Evolutionary conservation across 2,797 vertebrate genomes (phyloP).

Genomic region (Cephalopachus bancanus): DNA sequence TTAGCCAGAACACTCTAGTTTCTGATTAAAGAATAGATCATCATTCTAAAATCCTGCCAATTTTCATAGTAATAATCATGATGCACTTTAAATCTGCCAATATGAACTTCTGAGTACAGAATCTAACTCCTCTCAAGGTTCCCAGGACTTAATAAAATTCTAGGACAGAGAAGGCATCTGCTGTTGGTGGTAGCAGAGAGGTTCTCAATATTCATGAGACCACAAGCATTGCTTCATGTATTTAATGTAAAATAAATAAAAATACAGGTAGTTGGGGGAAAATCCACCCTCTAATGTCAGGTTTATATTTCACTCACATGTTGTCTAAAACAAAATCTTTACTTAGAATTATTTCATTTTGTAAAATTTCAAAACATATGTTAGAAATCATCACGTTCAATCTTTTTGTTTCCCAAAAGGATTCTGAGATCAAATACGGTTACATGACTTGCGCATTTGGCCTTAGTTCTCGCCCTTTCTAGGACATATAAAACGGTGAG

Average conservation of each 20-base stretch:
- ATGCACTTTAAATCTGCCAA: not conserved
- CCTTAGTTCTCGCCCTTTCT: not conserved
- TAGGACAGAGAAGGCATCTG: not conserved
- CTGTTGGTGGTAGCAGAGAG: accelerated
- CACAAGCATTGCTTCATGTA: not conserved
- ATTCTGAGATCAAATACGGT: slow-evolving; percentile 8
- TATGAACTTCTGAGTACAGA: not conserved
- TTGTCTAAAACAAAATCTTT: slow-evolving; percentile 7
- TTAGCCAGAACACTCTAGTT: not conserved
- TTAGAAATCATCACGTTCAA: not conserved
- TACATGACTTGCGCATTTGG: not conserved
- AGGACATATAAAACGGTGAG: not conserved
- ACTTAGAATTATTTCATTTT: not conserved
- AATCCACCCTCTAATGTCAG: not conserved
- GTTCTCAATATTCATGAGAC: not conserved
- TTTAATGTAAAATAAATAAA: slow-evolving; percentile 35
- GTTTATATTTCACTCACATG: not conserved
- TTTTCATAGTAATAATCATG: not conserved
- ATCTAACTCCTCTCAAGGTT: not conserved
- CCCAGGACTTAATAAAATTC: not conserved
- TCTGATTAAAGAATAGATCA: not conserved
- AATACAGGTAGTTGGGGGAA: accelerated
- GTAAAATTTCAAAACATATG: not conserved
- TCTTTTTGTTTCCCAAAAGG: not conserved
- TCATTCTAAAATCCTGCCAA: not conserved